Conservation (phyloP, 2,797 vertebrate species). For the Glyptemys insculpta region DNA sequence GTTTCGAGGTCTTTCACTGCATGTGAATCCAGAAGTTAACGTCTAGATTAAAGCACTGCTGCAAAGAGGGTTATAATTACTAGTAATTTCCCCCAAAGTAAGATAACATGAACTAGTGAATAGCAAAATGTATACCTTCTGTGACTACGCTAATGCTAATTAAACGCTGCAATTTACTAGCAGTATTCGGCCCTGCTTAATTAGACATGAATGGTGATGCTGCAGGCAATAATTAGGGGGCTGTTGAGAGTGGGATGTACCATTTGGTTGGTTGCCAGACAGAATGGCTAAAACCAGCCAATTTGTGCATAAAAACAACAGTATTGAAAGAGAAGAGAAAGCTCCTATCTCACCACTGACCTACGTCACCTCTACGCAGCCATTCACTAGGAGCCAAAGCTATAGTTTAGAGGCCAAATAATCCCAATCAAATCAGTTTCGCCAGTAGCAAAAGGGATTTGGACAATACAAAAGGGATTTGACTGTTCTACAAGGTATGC, state of each 20-base stretch:
- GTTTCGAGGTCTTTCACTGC: no score
- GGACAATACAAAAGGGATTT: neutral
- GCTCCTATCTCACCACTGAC: neutral
- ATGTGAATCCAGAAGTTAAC: rapidly evolving
- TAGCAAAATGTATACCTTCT: neutral
- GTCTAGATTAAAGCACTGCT: neutral
- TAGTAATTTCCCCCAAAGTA: rapidly evolving
- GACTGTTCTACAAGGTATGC: neutral
- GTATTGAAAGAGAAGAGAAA: neutral
- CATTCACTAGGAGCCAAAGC: rapidly evolving
- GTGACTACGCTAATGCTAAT: neutral
- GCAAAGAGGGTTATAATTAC: neutral
- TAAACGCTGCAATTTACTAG: neutral
- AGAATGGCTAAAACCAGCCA: rapidly evolving
- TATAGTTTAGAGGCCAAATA: rapidly evolving
- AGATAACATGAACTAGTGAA: neutral
- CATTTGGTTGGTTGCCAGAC: neutral
- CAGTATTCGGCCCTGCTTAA: neutral
- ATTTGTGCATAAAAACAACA: neutral
- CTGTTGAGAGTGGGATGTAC: neutral
- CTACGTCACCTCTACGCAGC: neutral
- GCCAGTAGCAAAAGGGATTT: neutral
- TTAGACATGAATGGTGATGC: neutral
- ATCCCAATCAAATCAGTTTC: neutral
- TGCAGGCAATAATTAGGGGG: rapidly evolving